Percentiles rank a stretch among this genome's conserved stretches.
These are phyloP conservation scores for Cinclus mexicanus DNA, from an alignment of 2,113 vertebrate genomes.

Conservation along the genomic window DNA sequence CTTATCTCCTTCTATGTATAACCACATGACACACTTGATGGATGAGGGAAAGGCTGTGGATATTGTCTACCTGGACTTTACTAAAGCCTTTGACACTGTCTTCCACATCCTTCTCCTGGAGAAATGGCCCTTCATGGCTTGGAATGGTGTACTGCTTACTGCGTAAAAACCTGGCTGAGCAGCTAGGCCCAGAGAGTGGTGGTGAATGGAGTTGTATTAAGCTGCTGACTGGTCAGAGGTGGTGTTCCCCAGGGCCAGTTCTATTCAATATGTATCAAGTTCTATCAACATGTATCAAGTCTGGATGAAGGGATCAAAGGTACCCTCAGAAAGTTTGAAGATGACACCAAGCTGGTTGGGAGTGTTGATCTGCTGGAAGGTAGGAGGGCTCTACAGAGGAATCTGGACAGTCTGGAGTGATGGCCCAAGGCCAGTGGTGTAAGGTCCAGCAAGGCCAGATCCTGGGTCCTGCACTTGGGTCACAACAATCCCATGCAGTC, in stretches of 20 bases:
- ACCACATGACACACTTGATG: background rate
- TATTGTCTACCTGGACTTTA: background rate
- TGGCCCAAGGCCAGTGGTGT: background rate
- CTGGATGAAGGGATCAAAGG: background rate
- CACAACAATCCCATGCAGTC: background rate
- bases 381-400: background rate
- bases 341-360: background rate
- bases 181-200: background rate
- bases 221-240: background rate
- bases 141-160: background rate
- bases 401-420: background rate
- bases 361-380: background rate
- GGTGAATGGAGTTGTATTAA: background rate
- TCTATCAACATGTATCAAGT: background rate
- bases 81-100: background rate
- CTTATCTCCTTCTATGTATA: background rate
- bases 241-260: background rate
- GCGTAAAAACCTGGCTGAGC: background rate
- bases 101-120: background rate
- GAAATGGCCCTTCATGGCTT: background rate
- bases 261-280: background rate
- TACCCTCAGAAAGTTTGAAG: background rate
- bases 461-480: background rate
- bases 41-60: background rate
- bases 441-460: background rate